A percentile compares a stretch with the other conserved stretches of the same genome.
Conservation (phyloP, 2,113 vertebrate species). For the Equus przewalskii region DNA sequence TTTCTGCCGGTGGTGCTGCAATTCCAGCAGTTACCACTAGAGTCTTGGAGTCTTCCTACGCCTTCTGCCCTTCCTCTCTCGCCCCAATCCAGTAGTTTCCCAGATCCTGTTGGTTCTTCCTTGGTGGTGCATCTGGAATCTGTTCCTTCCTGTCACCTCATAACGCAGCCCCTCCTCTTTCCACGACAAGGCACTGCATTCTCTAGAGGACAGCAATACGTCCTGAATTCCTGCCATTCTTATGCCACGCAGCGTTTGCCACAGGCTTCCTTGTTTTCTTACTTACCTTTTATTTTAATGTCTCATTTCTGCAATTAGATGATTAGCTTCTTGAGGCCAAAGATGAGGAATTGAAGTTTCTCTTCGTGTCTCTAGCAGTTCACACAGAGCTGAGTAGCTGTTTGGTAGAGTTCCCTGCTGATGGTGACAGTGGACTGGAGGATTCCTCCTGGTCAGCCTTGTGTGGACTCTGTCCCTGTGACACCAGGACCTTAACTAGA, state of each 20-base stretch:
- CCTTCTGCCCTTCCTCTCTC: background rate
- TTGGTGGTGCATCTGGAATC: background rate
- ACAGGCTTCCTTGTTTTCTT: background rate
- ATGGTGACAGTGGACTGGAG: background rate
- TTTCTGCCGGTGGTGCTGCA: background rate
- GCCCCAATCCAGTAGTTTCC: background rate
- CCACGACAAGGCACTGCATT: fast-evolving
- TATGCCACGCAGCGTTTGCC: background rate
- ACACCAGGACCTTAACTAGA: background rate
- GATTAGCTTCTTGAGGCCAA: background rate
- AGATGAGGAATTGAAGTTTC: background rate
- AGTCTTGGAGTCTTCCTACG: background rate
- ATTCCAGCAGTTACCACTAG: background rate
- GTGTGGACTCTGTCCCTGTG: background rate
- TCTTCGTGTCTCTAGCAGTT: background rate
- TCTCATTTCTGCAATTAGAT: background rate
- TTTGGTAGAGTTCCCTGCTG: background rate
- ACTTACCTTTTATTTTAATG: background rate
- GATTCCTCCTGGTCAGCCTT: background rate
- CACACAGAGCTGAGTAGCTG: background rate
- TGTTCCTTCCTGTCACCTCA: background rate
- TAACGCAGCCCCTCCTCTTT: background rate
- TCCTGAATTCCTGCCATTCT: background rate
- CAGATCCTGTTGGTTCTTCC: background rate
- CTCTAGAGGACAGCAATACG: background rate